Conservation (phyloP, 1,140 invertebrate genomes). For the Chrysoperla carnea region DNA sequence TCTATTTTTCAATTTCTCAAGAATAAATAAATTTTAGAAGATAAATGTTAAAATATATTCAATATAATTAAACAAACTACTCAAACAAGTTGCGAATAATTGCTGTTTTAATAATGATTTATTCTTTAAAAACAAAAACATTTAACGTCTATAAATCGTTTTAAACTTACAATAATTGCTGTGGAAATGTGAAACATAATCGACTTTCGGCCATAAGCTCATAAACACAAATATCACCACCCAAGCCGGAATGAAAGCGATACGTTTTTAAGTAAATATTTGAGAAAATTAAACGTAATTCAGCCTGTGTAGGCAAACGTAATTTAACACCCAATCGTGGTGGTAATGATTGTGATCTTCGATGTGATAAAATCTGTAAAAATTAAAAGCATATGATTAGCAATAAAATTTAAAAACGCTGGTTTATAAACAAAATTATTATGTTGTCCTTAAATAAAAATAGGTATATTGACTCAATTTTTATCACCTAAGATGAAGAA, state of each 20-base stretch:
- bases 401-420: neutral
- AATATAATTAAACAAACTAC: too few relatives aligned
- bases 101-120: too few relatives aligned
- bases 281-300: slow-evolving; percentile 50
- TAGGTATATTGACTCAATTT: too few relatives aligned
- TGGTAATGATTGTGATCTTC: slow-evolving; percentile 71
- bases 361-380: slow-evolving; percentile 41
- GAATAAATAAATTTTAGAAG: too few relatives aligned
- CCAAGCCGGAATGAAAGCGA: slow-evolving; percentile 76
- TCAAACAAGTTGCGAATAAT: too few relatives aligned
- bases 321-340: slow-evolving; percentile 61
- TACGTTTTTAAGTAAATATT: slow-evolving; percentile 70
- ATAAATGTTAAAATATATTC: too few relatives aligned
- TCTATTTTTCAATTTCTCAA: too few relatives aligned
- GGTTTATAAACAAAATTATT: too few relatives aligned
- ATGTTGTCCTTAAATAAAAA: too few relatives aligned
- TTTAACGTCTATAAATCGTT: neutral
- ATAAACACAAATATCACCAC: slow-evolving; percentile 79
- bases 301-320: slow-evolving; percentile 58
- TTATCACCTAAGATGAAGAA: too few relatives aligned
- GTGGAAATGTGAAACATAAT: slow-evolving; percentile 69
- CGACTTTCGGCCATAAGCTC: slow-evolving; percentile 87
- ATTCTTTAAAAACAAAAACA: too few relatives aligned
- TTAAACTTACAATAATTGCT: slow-evolving; percentile 68
- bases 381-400: slow-evolving; percentile 5